Percentiles rank a stretch among this genome's conserved stretches.
Evolutionary conservation across 2,888 invertebrate genomes (phyloP).

Genomic region (Meiosimyza platycephala): DNA sequence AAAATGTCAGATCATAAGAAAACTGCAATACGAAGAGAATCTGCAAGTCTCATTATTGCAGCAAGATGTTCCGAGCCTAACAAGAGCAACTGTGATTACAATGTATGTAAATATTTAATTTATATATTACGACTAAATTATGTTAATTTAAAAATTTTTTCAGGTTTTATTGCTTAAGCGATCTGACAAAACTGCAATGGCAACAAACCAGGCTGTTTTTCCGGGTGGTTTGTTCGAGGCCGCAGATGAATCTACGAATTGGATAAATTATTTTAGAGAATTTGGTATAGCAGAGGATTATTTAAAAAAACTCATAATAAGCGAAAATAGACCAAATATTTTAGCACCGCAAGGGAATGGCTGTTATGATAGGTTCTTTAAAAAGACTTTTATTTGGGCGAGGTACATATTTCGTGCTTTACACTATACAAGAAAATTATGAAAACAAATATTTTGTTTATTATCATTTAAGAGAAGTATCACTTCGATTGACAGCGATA

Average conservation of each 20-base stretch:
- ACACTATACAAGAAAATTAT: too few relatives aligned
- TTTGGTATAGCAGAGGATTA: conserved; percentile 71
- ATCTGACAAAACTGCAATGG: conserved; percentile 75
- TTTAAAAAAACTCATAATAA: conserved; percentile 62
- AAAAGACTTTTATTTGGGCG: conserved; percentile 53
- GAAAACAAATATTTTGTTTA: conserved; percentile 12
- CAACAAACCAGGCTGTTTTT: conserved; percentile 84
- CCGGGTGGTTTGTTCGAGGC: conserved; percentile 83
- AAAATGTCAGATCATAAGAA: neutral
- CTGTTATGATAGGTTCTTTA: conserved; percentile 61
- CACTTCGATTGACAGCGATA: conserved; percentile 84
- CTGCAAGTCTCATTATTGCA: conserved; percentile 74
- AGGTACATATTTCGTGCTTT: conserved; percentile 45
- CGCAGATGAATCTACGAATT: conserved; percentile 75
- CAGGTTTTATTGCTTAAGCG: conserved; percentile 71
- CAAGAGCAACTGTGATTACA: conserved; percentile 44
- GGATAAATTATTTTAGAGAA: conserved; percentile 76
- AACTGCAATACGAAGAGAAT: conserved; percentile 70
- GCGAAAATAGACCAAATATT: conserved; percentile 67
- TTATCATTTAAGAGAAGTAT: conserved; percentile 70
- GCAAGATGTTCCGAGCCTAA: conserved; percentile 52
- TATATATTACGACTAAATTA: neutral
- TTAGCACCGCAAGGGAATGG: conserved; percentile 68
- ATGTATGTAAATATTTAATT: conserved; percentile 44
- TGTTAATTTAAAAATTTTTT: conserved; percentile 11